Conservation (phyloP, 2,888 invertebrate genomes). For the Agonopterix heracliana region DNA sequence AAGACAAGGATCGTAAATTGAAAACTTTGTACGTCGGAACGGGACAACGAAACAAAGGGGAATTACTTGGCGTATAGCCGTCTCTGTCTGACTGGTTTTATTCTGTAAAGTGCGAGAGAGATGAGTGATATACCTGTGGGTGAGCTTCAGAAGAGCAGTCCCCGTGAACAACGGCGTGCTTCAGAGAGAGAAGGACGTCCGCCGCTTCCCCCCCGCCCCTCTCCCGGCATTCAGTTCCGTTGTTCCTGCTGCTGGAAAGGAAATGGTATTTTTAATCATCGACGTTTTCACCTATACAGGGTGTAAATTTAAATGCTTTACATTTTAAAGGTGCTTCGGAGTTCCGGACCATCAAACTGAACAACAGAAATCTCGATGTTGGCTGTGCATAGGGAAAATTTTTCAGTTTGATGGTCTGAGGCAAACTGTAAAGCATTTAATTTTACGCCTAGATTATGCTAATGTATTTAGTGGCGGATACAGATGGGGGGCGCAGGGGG, state of each 20-base stretch:
- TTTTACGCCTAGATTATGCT: too few relatives aligned
- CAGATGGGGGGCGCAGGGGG: too few relatives aligned
- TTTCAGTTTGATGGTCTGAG: too few relatives aligned
- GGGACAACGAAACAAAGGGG: background rate
- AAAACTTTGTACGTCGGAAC: background rate
- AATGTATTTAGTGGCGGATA: too few relatives aligned
- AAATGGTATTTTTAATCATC: background rate
- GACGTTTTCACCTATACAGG: too few relatives aligned
- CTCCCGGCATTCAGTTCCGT: slow-evolving; percentile 73
- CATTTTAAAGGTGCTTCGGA: too few relatives aligned
- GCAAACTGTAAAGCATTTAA: too few relatives aligned
- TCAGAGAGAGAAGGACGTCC: slow-evolving; percentile 91
- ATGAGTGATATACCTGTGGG: slow-evolving; percentile 61
- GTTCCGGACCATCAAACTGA: too few relatives aligned
- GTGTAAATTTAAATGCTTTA: background rate
- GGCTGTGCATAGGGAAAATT: too few relatives aligned
- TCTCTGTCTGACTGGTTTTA: slow-evolving; percentile 18
- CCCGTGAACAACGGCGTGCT: slow-evolving; percentile 91
- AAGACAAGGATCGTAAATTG: background rate
- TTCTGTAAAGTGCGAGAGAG: slow-evolving; percentile 28
- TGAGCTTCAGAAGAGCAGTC: slow-evolving; percentile 73
- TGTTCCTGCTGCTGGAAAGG: slow-evolving; percentile 44
- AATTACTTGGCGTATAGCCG: slow-evolving; percentile 9
- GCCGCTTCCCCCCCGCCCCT: slow-evolving; percentile 82
- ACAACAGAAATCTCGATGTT: too few relatives aligned